Conservation (phyloP, 2,113 vertebrate species). For the Hippotragus niger region DNA sequence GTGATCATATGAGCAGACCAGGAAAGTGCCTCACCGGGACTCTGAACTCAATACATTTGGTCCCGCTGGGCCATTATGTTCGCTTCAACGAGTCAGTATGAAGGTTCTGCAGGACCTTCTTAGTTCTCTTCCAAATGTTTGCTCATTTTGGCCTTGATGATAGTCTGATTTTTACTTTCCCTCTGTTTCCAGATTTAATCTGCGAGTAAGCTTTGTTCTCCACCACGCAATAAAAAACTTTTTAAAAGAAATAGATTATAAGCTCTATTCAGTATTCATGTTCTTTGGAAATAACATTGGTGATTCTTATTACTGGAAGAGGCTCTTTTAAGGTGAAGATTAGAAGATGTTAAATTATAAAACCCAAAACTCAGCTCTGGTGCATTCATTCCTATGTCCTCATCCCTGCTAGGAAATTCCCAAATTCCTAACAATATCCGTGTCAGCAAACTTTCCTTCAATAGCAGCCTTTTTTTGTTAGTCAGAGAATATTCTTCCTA, state of each 20-base stretch:
- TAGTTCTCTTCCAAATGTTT: not conserved
- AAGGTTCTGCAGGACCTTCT: not conserved
- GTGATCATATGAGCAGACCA: not conserved
- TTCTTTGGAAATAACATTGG: not conserved
- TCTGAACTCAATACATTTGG: not conserved
- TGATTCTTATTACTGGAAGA: not conserved
- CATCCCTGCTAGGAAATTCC: not conserved
- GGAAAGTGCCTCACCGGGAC: not conserved
- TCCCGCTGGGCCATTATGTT: not conserved
- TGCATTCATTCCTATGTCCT: not conserved
- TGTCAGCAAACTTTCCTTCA: not conserved
- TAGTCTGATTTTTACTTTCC: not conserved
- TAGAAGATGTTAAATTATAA: constrained; percentile 5
- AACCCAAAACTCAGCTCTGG: not conserved
- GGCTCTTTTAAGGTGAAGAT: not conserved
- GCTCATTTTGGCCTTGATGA: not conserved
- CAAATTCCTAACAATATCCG: not conserved
- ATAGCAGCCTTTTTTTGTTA: not conserved
- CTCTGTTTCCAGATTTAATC: not conserved
- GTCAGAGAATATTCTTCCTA: not conserved
- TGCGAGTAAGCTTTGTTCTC: not conserved
- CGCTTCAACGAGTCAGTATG: not conserved
- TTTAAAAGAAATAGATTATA: not conserved
- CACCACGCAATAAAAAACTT: not conserved
- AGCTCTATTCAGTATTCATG: not conserved